Conservation (phyloP, 2,797 vertebrate species). For the Clamator glandarius region DNA sequence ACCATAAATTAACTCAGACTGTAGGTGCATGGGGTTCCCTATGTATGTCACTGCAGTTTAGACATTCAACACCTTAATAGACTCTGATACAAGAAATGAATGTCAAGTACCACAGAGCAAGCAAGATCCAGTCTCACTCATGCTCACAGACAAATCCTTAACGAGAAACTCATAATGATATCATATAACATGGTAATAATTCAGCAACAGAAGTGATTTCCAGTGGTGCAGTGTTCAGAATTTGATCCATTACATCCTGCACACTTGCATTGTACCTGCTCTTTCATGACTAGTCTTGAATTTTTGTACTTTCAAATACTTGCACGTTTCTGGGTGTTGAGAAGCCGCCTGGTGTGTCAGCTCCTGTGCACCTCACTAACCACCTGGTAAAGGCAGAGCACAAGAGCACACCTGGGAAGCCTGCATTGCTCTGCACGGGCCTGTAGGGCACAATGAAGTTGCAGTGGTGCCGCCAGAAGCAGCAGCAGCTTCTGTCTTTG, state of each 20-base stretch:
- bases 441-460: not conserved
- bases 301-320: not conserved
- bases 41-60: not conserved
- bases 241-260: not conserved
- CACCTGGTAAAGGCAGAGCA: not conserved
- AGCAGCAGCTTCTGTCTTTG: not conserved
- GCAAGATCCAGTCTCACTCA: not conserved
- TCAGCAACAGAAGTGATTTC: not conserved
- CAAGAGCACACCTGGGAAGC: not conserved
- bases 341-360: not conserved
- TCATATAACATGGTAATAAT: not conserved
- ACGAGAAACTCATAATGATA: not conserved
- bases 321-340: not conserved
- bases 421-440: rapidly evolving
- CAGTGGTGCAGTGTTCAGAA: not conserved
- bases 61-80: not conserved
- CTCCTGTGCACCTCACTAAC: rapidly evolving
- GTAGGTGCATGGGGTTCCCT: not conserved
- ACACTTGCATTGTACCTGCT: not conserved
- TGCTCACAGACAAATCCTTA: not conserved
- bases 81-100: not conserved
- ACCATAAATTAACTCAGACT: not conserved
- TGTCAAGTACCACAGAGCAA: not conserved
- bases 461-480: not conserved
- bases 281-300: not conserved